These are phyloP conservation scores for Clarias platycephalus DNA, from an alignment of 2,797 vertebrate genomes.

Conservation along the genomic window DNA sequence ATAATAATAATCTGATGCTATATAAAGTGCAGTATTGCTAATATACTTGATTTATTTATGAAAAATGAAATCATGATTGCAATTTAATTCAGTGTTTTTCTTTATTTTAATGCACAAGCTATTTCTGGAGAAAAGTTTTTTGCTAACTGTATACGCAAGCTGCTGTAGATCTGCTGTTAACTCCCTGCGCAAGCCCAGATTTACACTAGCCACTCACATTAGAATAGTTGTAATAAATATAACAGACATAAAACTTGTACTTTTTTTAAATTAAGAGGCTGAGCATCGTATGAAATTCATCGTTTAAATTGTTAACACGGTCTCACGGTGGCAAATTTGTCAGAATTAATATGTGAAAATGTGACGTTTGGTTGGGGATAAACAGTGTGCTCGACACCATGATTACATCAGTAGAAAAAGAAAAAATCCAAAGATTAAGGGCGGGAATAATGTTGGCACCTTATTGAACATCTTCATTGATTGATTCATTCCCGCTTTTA, in stretches of 20 bases:
- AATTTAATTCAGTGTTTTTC: slow-evolving; percentile 7
- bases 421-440: neutral
- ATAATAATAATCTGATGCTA: neutral
- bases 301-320: neutral
- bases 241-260: slow-evolving; percentile 34
- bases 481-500: neutral
- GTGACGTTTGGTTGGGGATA: neutral
- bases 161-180: slow-evolving; percentile 42
- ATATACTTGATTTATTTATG: neutral
- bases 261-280: slow-evolving; percentile 36
- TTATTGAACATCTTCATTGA: neutral
- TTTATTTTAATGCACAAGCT: slow-evolving; percentile 29
- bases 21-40: neutral
- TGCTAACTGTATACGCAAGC: slow-evolving; percentile 10
- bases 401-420: neutral
- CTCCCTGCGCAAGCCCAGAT: slow-evolving; percentile 17
- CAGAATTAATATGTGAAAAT: neutral
- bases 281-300: slow-evolving; percentile 1
- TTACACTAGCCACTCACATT: neutral
- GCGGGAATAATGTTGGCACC: too few relatives aligned
- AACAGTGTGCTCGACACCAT: neutral
- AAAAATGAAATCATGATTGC: neutral
- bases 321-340: neutral
- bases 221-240: neutral
- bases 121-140: slow-evolving; percentile 6